Percentiles rank a stretch among this genome's conserved stretches.
phyloP scores from a whole-genome alignment of 2,888 invertebrate species.

The Plebejus argus region DNA sequence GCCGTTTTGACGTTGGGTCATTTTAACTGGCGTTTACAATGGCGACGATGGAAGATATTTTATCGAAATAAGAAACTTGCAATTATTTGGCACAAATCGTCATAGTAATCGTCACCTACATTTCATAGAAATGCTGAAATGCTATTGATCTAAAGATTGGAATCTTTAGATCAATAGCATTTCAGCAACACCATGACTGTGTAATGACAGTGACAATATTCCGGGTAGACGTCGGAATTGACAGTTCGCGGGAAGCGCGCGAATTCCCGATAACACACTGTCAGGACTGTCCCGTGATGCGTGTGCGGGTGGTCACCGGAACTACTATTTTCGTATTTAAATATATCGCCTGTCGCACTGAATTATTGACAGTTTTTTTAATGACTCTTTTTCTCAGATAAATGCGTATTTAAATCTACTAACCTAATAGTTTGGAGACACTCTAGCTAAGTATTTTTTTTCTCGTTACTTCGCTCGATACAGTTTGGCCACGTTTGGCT shows the following conservation, averaged over 20 bases:
- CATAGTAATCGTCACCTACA: neutral
- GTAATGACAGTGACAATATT: constrained; percentile 55
- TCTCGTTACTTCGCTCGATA: too few species aligned
- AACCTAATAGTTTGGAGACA: too few species aligned
- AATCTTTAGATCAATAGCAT: neutral
- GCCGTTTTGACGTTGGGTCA: too few species aligned
- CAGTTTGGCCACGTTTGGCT: too few species aligned
- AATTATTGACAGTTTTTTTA: neutral
- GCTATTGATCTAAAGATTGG: too few species aligned
- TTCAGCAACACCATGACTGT: constrained; percentile 11
- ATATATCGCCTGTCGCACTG: neutral
- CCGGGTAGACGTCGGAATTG: constrained; percentile 56
- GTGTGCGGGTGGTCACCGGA: constrained; percentile 70
- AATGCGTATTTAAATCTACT: too few species aligned
- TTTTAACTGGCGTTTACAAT: too few species aligned
- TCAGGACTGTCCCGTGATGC: constrained; percentile 57
- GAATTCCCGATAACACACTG: constrained; percentile 56
- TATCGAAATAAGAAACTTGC: neutral
- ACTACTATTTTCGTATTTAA: constrained; percentile 39
- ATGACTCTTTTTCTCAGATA: neutral
- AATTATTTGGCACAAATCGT: neutral
- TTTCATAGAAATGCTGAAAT: too few species aligned
- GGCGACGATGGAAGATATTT: too few species aligned
- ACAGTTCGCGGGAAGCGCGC: constrained; percentile 60
- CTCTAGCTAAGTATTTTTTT: too few species aligned